Evolutionary conservation across 2,113 vertebrate genomes (phyloP), one percentile per base, ranked within the genome.

Genomic region (Phrynocephalus versicolor): DNA sequence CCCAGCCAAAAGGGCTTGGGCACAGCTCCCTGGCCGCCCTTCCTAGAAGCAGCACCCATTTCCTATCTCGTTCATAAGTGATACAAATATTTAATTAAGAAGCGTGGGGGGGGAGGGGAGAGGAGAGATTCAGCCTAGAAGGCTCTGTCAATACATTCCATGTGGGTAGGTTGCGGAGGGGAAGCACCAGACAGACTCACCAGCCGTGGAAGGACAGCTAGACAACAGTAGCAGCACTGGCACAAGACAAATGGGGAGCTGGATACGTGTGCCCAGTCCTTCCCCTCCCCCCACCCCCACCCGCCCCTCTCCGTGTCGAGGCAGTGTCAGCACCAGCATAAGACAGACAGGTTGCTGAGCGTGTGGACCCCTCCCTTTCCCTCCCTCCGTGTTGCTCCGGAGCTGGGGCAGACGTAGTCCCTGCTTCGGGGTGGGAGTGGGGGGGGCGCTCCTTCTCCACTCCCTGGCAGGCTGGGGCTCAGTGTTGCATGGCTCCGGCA

Each of bases 401-500:
- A 58, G 35, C 30, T 80, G 82, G 58, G 39, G 83, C 73, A 21
- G 67, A 8, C 92, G 87, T 77, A 94, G 96, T 89, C 95, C 96
- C 64, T 95, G 94, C 83, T 92, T 94, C 33, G 93, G 91, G 21
- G 81, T 25, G 8, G 70, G 70, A 81, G 69, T 2, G 3, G 69
- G 41, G 69, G 41, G 70, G 78, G 27, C 57, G 27, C 16, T 65
- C 69, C 78, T 80, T 45, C 37, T 41, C 70, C 45, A 67, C 58
- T 23, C 69, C 39, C 9, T 3, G 96, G 96, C 79, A 75, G 92
- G 73, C 94, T 93, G 82, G 85, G 89, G 84, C 87, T 94, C 91
- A 94, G 88, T 95, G 94, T 85, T 95, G 93, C 91, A 95, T 87
- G 57, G 95, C 96, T 16, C 94, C 95, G 0, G 95, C 91, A 33